Evolutionary conservation across 2,113 vertebrate species (phyloP), one percentile per base, ranked within the genome.

Genomic region (Brachyhypopomus gauderio): DNA sequence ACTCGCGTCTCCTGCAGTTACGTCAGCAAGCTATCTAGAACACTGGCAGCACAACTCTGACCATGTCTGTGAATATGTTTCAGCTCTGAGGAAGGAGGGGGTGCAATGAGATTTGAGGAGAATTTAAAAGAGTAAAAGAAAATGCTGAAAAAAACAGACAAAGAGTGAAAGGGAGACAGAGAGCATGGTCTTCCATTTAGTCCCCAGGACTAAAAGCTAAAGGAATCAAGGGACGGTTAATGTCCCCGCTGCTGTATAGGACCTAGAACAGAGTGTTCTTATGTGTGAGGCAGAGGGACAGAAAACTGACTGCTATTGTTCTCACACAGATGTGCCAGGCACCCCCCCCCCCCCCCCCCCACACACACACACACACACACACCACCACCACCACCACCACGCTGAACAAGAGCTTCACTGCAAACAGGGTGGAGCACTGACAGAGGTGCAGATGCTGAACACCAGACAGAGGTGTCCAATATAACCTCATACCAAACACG

Each of bases 231-330:
- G 7, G 78, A 38, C 62, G 55, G 22, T 59, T 22, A n/a, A 56
- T 71, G 67, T 45, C 56, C 69, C 36, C 25, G 1, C 9, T 9
- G 38, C 23, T n/a, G 19, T 7, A 48, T 1, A 25, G 55, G 19
- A 5, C 19, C 36, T 58, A 7, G 74, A 86, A 86, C 85, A 86
- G 63, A 78, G 41, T 38, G 69, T 71, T 76, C 56, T 78, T 83
- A 79, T 79, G 34, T 30, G 52, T 75, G 63, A 72, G 59, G 22
- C 38, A 45, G 60, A 69, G 62, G 75, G 70, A 19, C n/a, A 45
- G 27, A 76, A 81, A 48, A 84, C 83, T 81, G 83, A 69, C 36
- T 14, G 4, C 52, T 64, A 80, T 86, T 86, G 85, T 86, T 48
- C 45, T 72, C 78, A 58, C 25, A 55, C 81, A 85, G 84, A 85